Evolutionary conservation across 1,140 invertebrate species (phyloP), one percentile per base, ranked within the genome.

Genomic region (Orussus abietinus): DNA sequence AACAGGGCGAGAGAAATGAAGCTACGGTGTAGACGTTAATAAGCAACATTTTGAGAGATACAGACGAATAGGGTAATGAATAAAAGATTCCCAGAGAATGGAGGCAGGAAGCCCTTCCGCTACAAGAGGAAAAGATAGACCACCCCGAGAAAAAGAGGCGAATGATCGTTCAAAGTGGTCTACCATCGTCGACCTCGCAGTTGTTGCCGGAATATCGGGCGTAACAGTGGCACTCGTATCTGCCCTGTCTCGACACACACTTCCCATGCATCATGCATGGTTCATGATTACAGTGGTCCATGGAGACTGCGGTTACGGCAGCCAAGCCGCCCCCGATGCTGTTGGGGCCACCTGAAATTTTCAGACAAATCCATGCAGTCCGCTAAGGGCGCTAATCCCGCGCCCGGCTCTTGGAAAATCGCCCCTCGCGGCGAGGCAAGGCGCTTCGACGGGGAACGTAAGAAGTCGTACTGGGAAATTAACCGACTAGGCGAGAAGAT

Each of bases 201-300:
- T 90, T 90, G 74, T 85, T 85, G 46, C 89, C 88, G 39, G 80
- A 80, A 66, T 88, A 90, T 33, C 87, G 77, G 18, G 85, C 77
- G 30, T 80, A 77, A 74, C 88, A 92, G 53, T 82, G 79, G 66
- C 89, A 91, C 51, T 83, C 80, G 69, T 89, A 90, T 42, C 81
- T 78, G 61, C 87, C 84, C 45, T 77, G 73, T 59, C 77, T 74
- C 18, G 84, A 83, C 32, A 86, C 80, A 66, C 88, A 91, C 40
- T 78, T 81, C 39, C 88, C 88, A 62, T 84, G 84, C 51, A 79
- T 77, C 80, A 88, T 81, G 68, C 89, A 92, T 5, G 88, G 87
- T 55, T 88, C 84, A 58, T 81, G 79, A 47, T 80, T 72, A 63
- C 89, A 92, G 55, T 80, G 79, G 68, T 89, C 85, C 42, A 78